Evolutionary conservation across 2,888 invertebrate genomes (phyloP), one percentile per base, ranked within the genome.

Genomic region (Aproaerema taeniolella): DNA sequence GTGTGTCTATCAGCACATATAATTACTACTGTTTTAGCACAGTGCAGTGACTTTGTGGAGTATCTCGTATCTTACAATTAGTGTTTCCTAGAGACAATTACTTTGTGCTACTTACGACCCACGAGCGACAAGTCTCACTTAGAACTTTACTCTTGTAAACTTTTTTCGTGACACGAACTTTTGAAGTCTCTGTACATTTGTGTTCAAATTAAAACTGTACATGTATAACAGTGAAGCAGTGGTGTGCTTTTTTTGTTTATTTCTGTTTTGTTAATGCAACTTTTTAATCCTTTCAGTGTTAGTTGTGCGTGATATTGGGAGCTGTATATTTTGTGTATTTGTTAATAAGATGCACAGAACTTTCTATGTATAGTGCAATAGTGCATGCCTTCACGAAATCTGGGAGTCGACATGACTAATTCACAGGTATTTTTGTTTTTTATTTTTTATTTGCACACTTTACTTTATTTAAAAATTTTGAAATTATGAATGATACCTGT

Each of bases 361-460:
- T 74, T 78, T 63, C 67, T 77, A 59, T 75, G 75, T 77, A 74
- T 83, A 83, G 82, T 85, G 85, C 83, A 83, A 63, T 73, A 64
- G 14, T 37, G 37, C 37, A 37, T 37, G 36, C 10, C 28, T 12
- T 8, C 6, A 20, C 75, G 61, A 78, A 83, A 82, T 81, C 70
- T 47, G 62, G 73, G 65, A 67, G 68, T 62, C 77, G 76, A 67
- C 68, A 89, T 89, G 89, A 89, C 89, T 65, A 89, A 89, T 80
- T 88, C 89, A 64, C 89, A 89, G 89, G 89, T 89, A 88, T 67
- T 67, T 58, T 51, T 58, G 58, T 67, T 71, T 63, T 58, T 57
- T 53, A 55, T 54, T 60, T 59, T 63, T 62, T 57, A 61, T 58
- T 71, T 71, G 63, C 66, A 61, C 65, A 55, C 54, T 53, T 58